Evolutionary conservation across 2,113 vertebrate species (phyloP).

Genomic region (Rhinolophus sinicus): DNA sequence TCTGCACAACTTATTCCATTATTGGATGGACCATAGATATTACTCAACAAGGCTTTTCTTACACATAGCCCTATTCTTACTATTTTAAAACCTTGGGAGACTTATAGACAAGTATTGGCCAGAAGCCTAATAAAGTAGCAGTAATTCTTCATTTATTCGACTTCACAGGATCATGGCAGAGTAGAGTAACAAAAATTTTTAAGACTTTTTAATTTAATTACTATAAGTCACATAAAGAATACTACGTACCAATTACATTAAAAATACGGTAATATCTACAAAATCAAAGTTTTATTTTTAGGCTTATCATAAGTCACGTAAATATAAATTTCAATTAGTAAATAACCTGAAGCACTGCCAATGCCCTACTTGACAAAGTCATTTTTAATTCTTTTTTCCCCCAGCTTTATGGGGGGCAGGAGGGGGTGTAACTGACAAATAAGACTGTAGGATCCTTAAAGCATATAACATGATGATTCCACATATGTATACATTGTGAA

Average conservation of each 20-base stretch:
- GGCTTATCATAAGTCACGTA: neutral
- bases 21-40: neutral
- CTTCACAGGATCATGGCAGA: neutral
- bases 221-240: slow-evolving; percentile 2
- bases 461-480: neutral
- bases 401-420: neutral
- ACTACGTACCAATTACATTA: neutral
- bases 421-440: neutral
- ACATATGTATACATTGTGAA: neutral
- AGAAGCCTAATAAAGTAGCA: slow-evolving; percentile 11
- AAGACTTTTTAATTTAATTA: slow-evolving; percentile 12
- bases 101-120: neutral
- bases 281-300: slow-evolving; percentile 43
- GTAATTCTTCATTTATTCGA: slow-evolving; percentile 33
- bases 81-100: neutral
- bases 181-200: slow-evolving; percentile 9
- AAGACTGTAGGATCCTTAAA: neutral
- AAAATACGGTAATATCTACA: neutral
- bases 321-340: neutral
- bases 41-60: neutral
- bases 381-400: slow-evolving; percentile 19
- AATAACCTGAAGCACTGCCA: neutral
- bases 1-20: neutral
- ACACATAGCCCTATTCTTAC: neutral
- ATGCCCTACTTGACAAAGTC: neutral